Conservation (phyloP, 92 coral and sea anemone species). For the Bergia sp. region DNA sequence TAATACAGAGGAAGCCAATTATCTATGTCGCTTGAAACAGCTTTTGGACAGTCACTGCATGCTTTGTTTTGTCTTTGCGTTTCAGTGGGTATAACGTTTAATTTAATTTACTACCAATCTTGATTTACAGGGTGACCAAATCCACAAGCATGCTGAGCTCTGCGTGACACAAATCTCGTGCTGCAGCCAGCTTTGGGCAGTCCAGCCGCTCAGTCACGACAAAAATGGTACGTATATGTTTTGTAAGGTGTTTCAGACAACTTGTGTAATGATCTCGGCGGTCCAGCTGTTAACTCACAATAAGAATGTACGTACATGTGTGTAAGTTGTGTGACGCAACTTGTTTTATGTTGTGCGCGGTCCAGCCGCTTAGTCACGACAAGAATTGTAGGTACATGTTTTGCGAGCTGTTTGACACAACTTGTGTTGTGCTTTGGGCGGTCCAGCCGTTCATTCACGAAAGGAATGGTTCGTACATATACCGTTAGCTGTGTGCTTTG, state of each 20-base stretch:
- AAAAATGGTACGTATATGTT: constrained; percentile 59
- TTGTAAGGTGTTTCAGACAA: no score
- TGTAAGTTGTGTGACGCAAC: no score
- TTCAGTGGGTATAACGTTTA: not conserved
- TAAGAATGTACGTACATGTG: constrained; percentile 47
- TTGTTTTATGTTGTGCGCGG: constrained; percentile 84
- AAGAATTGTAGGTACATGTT: constrained; percentile 57
- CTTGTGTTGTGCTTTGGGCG: constrained; percentile 87
- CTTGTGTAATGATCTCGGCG: constrained; percentile 15
- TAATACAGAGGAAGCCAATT: no score
- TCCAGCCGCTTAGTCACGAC: constrained; percentile 79
- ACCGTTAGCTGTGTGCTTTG: no score
- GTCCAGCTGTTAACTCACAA: constrained; percentile 81
- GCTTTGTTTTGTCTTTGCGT: not conserved
- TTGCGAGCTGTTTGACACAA: constrained; percentile 44
- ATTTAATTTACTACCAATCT: not conserved
- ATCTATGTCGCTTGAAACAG: no score
- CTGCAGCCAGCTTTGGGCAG: constrained; percentile 81
- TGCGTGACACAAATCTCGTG: constrained; percentile 90
- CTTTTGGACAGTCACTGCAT: not conserved
- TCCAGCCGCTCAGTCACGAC: constrained; percentile 85
- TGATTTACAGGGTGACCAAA: constrained; percentile 61
- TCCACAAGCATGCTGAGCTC: constrained; percentile 74
- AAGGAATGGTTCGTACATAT: constrained; percentile 57
- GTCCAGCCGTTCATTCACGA: constrained; percentile 78